Percentiles rank a stretch among this genome's conserved stretches.
Conservation (phyloP, 2,888 invertebrate genomes). For the Tanytarsus gracilentus region DNA sequence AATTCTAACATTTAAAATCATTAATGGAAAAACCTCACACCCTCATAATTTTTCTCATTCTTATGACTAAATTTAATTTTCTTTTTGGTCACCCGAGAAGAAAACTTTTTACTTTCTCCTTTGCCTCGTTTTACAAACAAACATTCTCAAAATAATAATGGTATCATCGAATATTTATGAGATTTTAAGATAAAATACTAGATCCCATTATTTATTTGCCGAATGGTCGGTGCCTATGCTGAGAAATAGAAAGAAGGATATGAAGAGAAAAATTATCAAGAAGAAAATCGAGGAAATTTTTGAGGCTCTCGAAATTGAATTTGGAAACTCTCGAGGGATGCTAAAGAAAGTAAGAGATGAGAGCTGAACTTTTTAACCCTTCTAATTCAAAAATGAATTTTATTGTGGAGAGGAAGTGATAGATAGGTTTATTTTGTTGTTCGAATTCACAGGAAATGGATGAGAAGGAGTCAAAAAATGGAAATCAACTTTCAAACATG, state of each 20-base stretch:
- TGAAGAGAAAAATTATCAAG: background rate
- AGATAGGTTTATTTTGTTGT: too few species aligned
- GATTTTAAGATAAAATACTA: background rate
- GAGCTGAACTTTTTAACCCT: constrained; percentile 1
- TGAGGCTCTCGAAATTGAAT: background rate
- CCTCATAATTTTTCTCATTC: too few species aligned
- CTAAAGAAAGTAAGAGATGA: too few species aligned
- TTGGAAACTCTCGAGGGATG: background rate
- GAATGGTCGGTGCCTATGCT: too few species aligned
- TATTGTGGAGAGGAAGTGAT: too few species aligned
- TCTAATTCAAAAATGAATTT: background rate
- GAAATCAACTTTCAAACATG: constrained; percentile 13
- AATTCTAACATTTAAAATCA: too few species aligned
- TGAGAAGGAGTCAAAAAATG: background rate
- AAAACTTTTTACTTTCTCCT: background rate
- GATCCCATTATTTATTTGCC: background rate
- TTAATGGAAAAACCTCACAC: too few species aligned
- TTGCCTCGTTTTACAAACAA: background rate
- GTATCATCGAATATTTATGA: constrained; percentile 5
- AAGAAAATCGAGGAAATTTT: background rate
- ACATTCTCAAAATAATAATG: background rate
- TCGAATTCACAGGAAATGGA: too few species aligned
- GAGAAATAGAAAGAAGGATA: background rate
- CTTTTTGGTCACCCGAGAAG: too few species aligned
- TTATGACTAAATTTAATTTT: too few species aligned